Evolutionary conservation across 23 tunicate species (phyloP).

Genomic region (Oikopleura dioica): DNA sequence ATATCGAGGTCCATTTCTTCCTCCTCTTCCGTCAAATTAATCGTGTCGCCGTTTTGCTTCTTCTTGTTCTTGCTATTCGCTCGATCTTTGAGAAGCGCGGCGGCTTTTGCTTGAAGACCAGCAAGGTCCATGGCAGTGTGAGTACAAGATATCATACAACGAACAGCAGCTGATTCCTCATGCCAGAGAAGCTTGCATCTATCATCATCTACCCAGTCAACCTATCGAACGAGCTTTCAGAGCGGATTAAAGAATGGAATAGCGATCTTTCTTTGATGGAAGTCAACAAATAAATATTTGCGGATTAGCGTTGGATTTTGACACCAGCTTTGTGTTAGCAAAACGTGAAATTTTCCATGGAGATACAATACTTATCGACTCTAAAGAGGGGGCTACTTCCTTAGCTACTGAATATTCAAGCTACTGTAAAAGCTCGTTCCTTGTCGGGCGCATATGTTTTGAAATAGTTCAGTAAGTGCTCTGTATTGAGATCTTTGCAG

Average conservation of each 20-base stretch:
- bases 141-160: not conserved
- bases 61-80: not conserved
- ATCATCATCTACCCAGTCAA: conserved; percentile 9
- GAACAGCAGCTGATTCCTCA: not conserved
- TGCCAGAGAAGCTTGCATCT: conserved; percentile 4
- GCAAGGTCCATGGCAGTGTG: not conserved
- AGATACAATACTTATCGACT: no score
- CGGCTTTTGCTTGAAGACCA: not conserved
- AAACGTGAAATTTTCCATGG: no score
- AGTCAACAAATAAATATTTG: no score
- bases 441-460: conserved; percentile 8
- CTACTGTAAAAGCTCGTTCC: no score
- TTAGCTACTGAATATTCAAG: no score
- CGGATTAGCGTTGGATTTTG: no score
- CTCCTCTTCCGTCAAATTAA: no score
- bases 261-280: no score
- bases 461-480: not conserved
- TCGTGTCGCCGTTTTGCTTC: not conserved
- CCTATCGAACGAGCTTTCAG: no score
- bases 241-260: no score
- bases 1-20: not conserved
- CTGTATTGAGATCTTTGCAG: not conserved
- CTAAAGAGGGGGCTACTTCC: no score
- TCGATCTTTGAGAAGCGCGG: not conserved
- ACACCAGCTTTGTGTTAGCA: no score